phyloP scores from a whole-genome alignment of 2,797 vertebrate genomes.

The Gymnocypris eckloni region DNA sequence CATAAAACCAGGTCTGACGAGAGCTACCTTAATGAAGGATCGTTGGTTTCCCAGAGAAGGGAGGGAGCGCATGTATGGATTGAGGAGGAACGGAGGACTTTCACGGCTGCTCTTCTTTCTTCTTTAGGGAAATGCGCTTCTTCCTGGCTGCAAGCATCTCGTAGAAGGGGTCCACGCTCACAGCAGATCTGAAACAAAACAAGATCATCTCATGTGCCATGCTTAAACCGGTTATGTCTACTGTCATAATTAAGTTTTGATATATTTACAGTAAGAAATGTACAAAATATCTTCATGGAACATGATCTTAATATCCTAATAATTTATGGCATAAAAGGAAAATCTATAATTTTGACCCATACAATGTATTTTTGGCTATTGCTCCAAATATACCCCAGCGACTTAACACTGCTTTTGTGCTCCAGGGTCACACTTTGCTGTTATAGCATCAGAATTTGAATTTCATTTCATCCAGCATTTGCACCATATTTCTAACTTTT shows the following conservation, averaged over 20 bases:
- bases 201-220: not conserved
- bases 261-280: no score
- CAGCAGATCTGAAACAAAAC: constrained; percentile 81
- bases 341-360: no score
- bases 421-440: not conserved
- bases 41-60: constrained; percentile 32
- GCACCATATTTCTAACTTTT: not conserved
- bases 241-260: not conserved
- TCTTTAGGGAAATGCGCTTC: constrained; percentile 95
- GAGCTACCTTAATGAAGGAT: constrained; percentile 19
- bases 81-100: constrained; percentile 32
- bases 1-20: constrained; percentile 42
- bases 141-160: constrained; percentile 94
- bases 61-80: constrained; percentile 53
- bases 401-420: no score
- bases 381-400: no score
- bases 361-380: no score
- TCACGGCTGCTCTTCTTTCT: constrained; percentile 88
- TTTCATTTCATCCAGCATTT: no score
- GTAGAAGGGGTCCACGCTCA: constrained; percentile 94
- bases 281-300: no score
- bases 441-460: not conserved
- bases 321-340: no score
- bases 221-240: not conserved
- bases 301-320: no score